Base-by-base conservation (phyloP, 2,113 vertebrate species). In the Tichodroma muraria region DNA sequence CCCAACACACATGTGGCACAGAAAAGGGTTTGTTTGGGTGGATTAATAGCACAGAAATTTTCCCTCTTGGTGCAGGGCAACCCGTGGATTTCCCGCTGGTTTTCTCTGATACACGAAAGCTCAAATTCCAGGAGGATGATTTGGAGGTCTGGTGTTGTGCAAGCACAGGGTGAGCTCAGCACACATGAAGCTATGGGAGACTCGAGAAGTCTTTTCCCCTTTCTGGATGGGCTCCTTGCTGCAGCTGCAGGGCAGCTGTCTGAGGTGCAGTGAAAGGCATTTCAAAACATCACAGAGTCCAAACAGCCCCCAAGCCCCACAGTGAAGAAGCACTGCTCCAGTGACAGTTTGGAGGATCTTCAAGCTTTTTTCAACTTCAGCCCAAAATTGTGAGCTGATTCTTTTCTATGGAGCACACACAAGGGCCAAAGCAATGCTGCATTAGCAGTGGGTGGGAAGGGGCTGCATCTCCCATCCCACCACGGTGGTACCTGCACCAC, bases 381-480 rank as follows among this genome's bases (percentile, higher is more conserved):
- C 44, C 56, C 49, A 11, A 33, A 45, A 85, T 11, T n/a, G 38
- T 56, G 66, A 88, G 35, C 60, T 23, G 35, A 22, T 90, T 33
- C 47, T 82, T 64, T 80, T 50, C 52, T 30, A 0, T 18, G 53
- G 84, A 27, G 53, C 37, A 27, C 15, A 8, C 60, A 57, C 2
- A 0, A 57, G 79, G 59, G 57, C 44, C n/a, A 42, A 52, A 80
- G 90, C 7, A 1, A 40, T 53, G 82, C 90, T 81, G 70, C 72
- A 5, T 73, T 57, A 69, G 45, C 61, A 20, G 15, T 53, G 90
- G 94, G 75, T 89, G 96, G 96, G 89, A 79, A 83, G 53, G 82
- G 94, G 85, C 45, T 95, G 92, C 88, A n/a, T 89, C 92, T 91
- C 87, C 57, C 91, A 80, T 95, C 90, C 80, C 38, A 5, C 81